phyloP scores from a whole-genome alignment of 2,888 invertebrate genomes.

The Ormia ochracea region DNA sequence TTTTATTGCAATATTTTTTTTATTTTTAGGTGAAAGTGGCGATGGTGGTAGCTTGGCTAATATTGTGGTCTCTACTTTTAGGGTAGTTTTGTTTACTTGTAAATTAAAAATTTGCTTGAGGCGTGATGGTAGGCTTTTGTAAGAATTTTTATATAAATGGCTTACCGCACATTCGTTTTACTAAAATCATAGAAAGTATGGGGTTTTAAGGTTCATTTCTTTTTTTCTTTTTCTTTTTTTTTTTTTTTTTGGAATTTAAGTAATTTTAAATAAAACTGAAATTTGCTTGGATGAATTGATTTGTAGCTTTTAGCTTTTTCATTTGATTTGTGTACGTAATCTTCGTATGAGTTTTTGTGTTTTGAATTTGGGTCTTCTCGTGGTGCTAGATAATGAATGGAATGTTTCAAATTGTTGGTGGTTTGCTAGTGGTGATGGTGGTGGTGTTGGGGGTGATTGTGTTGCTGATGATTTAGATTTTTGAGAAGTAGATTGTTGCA shows the following conservation, averaged over 20 bases:
- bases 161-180: constrained; percentile 37
- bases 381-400: constrained; percentile 63
- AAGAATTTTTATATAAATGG: constrained; percentile 33
- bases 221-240: no score
- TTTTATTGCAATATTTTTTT: no score
- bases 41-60: not conserved
- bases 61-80: constrained; percentile 32
- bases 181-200: constrained; percentile 1
- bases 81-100: not conserved
- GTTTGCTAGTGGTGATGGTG: constrained; percentile 55
- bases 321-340: constrained; percentile 71
- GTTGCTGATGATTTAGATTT: constrained; percentile 45
- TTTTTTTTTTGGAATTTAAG: not conserved
- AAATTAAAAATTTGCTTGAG: not conserved
- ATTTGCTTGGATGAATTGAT: not conserved
- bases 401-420: constrained; percentile 56
- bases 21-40: not conserved
- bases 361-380: constrained; percentile 69
- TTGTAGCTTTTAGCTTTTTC: constrained; percentile 19
- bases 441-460: constrained; percentile 41
- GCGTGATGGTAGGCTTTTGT: constrained; percentile 20
- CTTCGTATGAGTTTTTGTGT: constrained; percentile 74
- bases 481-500: constrained; percentile 47
- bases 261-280: constrained; percentile 2
- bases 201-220: no score